Evolutionary conservation across 2,797 vertebrate genomes (phyloP).

Genomic region (Halcyon smyrnensis): DNA sequence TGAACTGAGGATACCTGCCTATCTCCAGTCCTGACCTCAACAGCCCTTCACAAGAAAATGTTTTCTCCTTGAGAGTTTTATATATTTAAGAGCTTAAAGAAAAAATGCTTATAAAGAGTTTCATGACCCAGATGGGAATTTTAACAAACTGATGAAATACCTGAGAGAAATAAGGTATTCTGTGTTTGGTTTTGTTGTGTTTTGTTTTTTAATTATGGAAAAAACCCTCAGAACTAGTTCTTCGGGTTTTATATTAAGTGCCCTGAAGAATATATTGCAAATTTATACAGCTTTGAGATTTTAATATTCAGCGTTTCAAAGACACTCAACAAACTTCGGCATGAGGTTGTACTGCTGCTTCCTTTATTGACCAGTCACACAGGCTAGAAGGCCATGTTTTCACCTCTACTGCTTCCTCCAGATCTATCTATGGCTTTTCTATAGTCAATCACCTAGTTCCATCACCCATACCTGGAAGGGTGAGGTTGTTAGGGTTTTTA

Average conservation of each 20-base stretch:
- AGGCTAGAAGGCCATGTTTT: neutral
- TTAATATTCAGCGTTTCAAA: neutral
- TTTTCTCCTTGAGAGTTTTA: neutral
- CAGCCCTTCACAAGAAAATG: neutral
- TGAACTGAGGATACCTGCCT: neutral
- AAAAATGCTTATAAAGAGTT: neutral
- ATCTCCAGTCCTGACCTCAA: neutral
- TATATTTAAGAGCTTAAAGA: neutral
- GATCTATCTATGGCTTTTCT: neutral
- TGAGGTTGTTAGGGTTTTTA: neutral
- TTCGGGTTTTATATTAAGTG: neutral
- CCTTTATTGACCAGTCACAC: neutral
- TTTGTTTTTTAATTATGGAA: neutral
- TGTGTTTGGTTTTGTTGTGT: no score
- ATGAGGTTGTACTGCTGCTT: neutral
- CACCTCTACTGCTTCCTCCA: neutral
- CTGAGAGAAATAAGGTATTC: neutral
- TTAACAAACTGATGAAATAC: neutral
- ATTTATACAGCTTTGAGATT: neutral
- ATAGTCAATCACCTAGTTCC: neutral
- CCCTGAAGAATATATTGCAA: neutral
- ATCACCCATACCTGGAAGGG: neutral
- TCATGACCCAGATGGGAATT: neutral
- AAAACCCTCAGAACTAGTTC: neutral
- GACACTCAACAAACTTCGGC: neutral